Evolutionary conservation across 2,888 invertebrate species (phyloP), one percentile per base, ranked within the genome.

Genomic region (Chrysotoxum bicinctum): DNA sequence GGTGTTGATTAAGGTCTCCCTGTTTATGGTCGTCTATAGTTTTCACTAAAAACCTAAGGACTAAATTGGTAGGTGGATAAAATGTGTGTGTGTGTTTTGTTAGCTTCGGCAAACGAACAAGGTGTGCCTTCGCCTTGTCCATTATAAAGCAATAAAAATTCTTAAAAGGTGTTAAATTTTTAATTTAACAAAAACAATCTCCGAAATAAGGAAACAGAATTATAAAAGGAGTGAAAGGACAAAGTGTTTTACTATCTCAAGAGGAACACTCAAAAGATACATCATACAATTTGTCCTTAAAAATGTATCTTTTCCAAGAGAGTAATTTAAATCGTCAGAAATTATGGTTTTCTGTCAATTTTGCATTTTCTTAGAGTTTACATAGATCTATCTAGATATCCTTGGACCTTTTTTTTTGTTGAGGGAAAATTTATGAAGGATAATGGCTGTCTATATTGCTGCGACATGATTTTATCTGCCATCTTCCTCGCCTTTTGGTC

Each of bases 91-190:
- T 58, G 48, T 37, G 26, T n/a, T 56, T 56, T 43, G 19, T 40
- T 60, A 16, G 12, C 16, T 43, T 48, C 54, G 40, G 62, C 58
- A 52, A 45, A 64, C 14, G 26, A 45, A 45, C 45, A 64, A 64
- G 64, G 45, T 69, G 64, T 73, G 40, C 21, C 60, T 54, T 30
- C 68, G 40, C 21, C 60, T 54, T 30, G 73, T 40, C 45, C 70
- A 77, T 85, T 80, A 85, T 85, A 85, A 73, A 77, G 85, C 69
- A 73, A 85, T 85, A 81, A 85, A 76, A 48, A 48, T 43, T 50
- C 76, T 30, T 45, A 23, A 76, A 85, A 85, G 85, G 85, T 85
- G 85, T 85, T 85, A 81, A 81, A 68, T 81, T 85, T 76, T 85
- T 85, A 77, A 81, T 77, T 48, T 85, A 54, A 40, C 35, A 23